Conservation (phyloP, 2,797 vertebrate genomes). For the Rhinatrema bivittatum region DNA sequence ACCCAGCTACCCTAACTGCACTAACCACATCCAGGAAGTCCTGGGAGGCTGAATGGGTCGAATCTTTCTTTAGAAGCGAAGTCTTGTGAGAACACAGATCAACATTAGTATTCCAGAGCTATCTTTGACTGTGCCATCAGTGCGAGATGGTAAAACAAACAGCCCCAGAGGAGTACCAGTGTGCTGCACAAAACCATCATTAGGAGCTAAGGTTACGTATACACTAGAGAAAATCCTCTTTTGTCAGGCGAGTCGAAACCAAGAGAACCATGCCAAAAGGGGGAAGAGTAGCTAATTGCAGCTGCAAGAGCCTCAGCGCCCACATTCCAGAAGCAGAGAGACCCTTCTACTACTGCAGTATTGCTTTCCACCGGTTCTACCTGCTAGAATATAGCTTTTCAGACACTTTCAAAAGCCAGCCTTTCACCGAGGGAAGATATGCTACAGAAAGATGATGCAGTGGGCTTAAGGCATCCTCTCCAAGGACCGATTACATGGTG, state of each 20-base stretch:
- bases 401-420: not conserved
- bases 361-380: constrained; percentile 1
- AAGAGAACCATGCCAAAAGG: not conserved
- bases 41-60: constrained; percentile 3
- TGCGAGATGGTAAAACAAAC: constrained; percentile 1
- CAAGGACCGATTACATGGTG: not conserved
- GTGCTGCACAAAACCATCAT: constrained; percentile 12
- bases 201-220: not conserved
- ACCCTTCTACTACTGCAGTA: not conserved
- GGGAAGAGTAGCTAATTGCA: constrained; percentile 18
- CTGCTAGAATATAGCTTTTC: constrained; percentile 16
- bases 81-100: constrained; percentile 6
- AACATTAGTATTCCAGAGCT: constrained; percentile 22
- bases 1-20: too few relatives aligned
- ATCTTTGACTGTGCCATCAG: constrained; percentile 5
- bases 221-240: constrained; percentile 12
- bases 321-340: constrained; percentile 18
- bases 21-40: too few relatives aligned
- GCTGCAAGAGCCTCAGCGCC: constrained; percentile 8
- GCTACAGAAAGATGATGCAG: not conserved
- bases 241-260: constrained; percentile 9
- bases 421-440: constrained; percentile 2
- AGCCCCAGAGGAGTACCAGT: constrained; percentile 18
- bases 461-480: not conserved
- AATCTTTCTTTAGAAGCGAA: constrained; percentile 14